phyloP scores from a whole-genome alignment of 2,113 vertebrate species.

The Chelonoidis abingdonii region DNA sequence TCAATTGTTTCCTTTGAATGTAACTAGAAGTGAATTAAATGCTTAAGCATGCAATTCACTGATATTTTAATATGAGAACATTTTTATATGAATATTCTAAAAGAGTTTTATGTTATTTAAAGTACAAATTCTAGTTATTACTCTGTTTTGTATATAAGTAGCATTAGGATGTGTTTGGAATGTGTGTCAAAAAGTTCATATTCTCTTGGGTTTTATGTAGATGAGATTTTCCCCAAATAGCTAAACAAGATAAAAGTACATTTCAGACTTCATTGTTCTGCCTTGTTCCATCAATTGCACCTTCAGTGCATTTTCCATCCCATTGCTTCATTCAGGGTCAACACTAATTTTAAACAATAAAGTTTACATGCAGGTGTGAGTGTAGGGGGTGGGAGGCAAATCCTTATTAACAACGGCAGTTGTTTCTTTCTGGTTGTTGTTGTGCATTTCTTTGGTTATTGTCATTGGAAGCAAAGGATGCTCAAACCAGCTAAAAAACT shows the following conservation, averaged over 20 bases:
- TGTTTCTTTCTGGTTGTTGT: not conserved
- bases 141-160: not conserved
- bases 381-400: accelerated
- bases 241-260: not conserved
- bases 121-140: not conserved
- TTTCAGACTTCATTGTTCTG: not conserved
- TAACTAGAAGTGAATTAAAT: slow-evolving; percentile 23
- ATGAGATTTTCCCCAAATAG: not conserved
- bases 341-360: not conserved
- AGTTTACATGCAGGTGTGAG: not conserved
- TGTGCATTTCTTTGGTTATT: not conserved
- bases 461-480: not conserved
- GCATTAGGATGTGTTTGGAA: not conserved
- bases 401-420: not conserved
- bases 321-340: not conserved
- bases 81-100: slow-evolving; percentile 5
- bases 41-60: slow-evolving; percentile 9
- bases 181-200: not conserved
- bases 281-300: not conserved
- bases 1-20: slow-evolving; percentile 53
- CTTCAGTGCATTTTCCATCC: not conserved
- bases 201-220: not conserved
- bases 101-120: not conserved
- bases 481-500: not conserved
- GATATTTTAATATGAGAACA: not conserved